phyloP scores from a whole-genome alignment of 2,888 invertebrate species.

The Tiliacea aurago region DNA sequence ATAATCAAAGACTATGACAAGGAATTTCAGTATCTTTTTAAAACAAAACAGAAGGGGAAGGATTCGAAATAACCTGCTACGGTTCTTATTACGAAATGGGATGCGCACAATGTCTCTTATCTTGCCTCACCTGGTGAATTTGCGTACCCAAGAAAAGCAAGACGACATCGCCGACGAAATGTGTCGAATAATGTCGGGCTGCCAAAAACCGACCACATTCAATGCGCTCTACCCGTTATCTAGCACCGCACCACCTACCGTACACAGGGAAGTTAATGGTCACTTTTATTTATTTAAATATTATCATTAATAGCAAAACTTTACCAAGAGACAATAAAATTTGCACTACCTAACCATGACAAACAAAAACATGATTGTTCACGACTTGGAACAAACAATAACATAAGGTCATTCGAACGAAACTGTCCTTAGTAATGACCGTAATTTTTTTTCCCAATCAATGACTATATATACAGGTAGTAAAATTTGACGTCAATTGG shows the following conservation, averaged over 20 bases:
- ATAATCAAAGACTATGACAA: neutral
- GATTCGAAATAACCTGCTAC: neutral
- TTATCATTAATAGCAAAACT: neutral
- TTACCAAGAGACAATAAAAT: neutral
- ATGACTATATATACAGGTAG: constrained; percentile 43
- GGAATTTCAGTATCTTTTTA: neutral
- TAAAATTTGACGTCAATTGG: constrained; percentile 73
- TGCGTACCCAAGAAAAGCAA: neutral
- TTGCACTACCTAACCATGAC: neutral
- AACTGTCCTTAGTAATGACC: constrained; percentile 17
- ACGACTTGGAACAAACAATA: constrained; percentile 33
- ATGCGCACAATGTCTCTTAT: neutral
- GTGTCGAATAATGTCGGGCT: neutral
- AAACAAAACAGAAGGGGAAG: neutral
- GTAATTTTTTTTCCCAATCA: constrained; percentile 24
- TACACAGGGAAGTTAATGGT: neutral
- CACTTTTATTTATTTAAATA: neutral
- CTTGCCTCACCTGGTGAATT: neutral
- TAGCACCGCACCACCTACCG: neutral
- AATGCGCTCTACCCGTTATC: neutral
- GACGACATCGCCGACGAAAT: neutral
- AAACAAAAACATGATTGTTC: constrained; percentile 30
- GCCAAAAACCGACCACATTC: neutral
- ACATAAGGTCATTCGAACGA: constrained; percentile 24
- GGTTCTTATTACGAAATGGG: neutral